Evolutionary conservation across 2,888 invertebrate species (phyloP).

Genomic region (Callyntrura guangdongensis): DNA sequence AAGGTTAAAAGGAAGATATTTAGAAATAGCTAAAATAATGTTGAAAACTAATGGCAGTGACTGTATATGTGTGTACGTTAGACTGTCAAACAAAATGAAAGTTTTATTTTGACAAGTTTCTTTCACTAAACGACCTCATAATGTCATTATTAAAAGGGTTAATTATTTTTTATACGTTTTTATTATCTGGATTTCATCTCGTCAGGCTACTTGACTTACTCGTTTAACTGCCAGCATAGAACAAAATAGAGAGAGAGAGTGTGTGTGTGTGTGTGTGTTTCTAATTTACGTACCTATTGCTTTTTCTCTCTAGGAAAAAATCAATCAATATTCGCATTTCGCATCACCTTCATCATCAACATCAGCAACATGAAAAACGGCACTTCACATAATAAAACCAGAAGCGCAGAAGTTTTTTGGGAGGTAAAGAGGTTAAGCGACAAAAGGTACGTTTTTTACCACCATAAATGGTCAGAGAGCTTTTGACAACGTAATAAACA

Average conservation of each 20-base stretch:
- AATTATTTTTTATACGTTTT: constrained; percentile 4
- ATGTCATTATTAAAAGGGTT: constrained; percentile 2
- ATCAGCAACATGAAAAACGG: too few relatives aligned
- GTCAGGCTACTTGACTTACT: constrained; percentile 11
- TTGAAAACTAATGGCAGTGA: background rate
- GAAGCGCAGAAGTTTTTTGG: background rate
- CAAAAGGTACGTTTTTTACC: background rate
- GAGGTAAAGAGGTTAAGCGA: background rate
- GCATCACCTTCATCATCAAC: constrained; percentile 6
- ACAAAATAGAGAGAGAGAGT: too few relatives aligned
- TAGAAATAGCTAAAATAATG: background rate
- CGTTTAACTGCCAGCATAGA: background rate
- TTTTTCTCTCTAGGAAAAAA: background rate
- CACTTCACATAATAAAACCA: background rate
- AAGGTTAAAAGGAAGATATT: constrained; percentile 14
- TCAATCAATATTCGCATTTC: constrained; percentile 14
- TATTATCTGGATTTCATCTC: background rate
- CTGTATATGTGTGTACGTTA: too few relatives aligned
- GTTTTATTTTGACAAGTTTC: constrained; percentile 42
- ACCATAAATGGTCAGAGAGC: constrained; percentile 18
- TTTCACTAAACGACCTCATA: background rate
- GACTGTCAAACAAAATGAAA: constrained; percentile 25
- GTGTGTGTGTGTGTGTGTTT: too few relatives aligned
- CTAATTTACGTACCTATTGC: background rate
- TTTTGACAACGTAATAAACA: constrained; percentile 30